Base-by-base conservation (phyloP, 1,140 invertebrate genomes). In the Whitmania pigra region DNA sequence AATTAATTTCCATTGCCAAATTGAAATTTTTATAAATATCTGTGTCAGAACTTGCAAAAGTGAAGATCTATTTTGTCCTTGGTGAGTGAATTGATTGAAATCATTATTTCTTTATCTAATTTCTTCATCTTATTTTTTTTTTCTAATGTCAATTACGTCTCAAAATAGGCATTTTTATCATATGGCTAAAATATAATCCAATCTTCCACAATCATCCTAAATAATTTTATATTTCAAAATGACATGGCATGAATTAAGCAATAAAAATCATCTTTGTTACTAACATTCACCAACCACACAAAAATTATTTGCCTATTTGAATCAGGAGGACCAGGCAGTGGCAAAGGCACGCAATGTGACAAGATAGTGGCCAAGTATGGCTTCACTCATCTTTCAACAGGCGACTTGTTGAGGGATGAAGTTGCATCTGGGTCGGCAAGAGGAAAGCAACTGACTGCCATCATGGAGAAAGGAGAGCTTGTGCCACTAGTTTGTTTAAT, bases 381-480 rank as follows among this genome's bases (percentile, higher is more conserved):
- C 9, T 83, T 80, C 78, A 81, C 78, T 71, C 83, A 84, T 75
- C 75, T 84, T 69, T 83, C 83, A 11, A 80, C 82, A 60, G 83
- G 83, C 15, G 83, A 84, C 73, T 77, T 84, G 27, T 74, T 84
- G 4, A 74, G 83, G 71, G 82, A 78, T 36, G 82, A 83, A 71
- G 82, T 83, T n/a, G 74, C 78, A 13, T 81, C 81, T 15, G 82
- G 80, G 6, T 82, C 82, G 53, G 79, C 77, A 53, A 72, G 79
- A 72, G 81, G 81, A 53, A 84, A 57, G 80, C 84, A 73, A 81
- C 87, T 77, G 79, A 82, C 87, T 67, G 86, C 89, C 31, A 87
- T 89, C 15, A 87, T 94, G 73, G 85, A 87, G 53, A 87, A 87
- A n/a, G 92, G 92, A 11, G 90, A 93, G 79, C 85, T 93, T 80